phyloP scores from a whole-genome alignment of 2,888 invertebrate species.

The Sinhomidia bicolor region DNA sequence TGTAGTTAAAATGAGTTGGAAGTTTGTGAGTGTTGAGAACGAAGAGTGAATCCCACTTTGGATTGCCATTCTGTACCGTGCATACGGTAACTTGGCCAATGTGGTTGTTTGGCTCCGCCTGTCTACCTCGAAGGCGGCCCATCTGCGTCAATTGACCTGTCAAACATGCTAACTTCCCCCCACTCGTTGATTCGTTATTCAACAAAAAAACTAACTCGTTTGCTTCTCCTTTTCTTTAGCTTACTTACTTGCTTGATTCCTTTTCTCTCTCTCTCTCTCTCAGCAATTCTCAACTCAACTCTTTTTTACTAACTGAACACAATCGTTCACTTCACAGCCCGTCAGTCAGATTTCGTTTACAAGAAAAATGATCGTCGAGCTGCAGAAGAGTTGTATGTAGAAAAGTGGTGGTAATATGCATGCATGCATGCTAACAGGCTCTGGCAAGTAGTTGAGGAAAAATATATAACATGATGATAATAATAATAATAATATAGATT shows the following conservation, averaged over 20 bases:
- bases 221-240: conserved; percentile 73
- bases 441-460: conserved; percentile 5
- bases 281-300: conserved; percentile 13
- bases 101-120: conserved; percentile 78
- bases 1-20: conserved; percentile 65
- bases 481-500: too few species aligned
- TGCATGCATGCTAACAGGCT: conserved; percentile 53
- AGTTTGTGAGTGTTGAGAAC: conserved; percentile 61
- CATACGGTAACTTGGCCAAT: conserved; percentile 76
- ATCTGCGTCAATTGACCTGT: conserved; percentile 80
- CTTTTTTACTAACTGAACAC: conserved; percentile 13
- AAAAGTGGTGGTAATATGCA: not conserved
- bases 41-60: conserved; percentile 62
- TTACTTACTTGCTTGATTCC: conserved; percentile 14
- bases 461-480: not conserved
- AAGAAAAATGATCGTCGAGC: conserved; percentile 26
- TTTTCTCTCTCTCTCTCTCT: conserved; percentile 49
- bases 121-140: conserved; percentile 79
- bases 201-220: conserved; percentile 75
- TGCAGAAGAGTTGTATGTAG: too few species aligned
- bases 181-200: conserved; percentile 76
- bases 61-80: conserved; percentile 44
- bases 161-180: conserved; percentile 79
- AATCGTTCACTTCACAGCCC: conserved; percentile 35
- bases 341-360: conserved; percentile 53